A percentile compares a stretch with the other conserved stretches of the same genome.
These are phyloP conservation scores for Mus pahari DNA, from an alignment of 2,113 vertebrate species.

Conservation along the genomic window DNA sequence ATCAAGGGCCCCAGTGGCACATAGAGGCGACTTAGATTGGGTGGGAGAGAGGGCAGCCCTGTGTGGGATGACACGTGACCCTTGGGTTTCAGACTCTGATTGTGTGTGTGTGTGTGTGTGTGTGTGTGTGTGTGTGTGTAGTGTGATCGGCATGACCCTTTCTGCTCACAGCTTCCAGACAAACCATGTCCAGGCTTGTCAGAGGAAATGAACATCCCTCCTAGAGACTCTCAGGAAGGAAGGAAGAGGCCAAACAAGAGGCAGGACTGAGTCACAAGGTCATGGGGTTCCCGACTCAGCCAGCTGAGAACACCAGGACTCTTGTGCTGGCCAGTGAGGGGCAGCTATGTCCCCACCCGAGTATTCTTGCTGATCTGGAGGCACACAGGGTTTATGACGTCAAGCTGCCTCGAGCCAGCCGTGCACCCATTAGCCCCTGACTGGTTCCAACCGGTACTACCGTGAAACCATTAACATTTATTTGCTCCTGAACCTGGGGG, in stretches of 20 bases:
- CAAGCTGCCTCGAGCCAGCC: background rate
- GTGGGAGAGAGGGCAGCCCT: slow-evolving; percentile 53
- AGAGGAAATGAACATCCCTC: background rate
- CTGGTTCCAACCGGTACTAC: rapidly evolving
- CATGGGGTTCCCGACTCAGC: background rate
- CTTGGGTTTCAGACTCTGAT: background rate
- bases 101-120: background rate
- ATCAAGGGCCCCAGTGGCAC: slow-evolving; percentile 31
- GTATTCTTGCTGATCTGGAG: rapidly evolving
- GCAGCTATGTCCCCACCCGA: rapidly evolving
- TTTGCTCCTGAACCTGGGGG: background rate
- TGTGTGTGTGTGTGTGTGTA: background rate
- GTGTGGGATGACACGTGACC: slow-evolving; percentile 30
- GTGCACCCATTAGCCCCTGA: rapidly evolving
- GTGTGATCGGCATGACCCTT: rapidly evolving
- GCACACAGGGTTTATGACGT: background rate
- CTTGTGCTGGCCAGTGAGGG: background rate
- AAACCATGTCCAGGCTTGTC: background rate
- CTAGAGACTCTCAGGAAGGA: background rate
- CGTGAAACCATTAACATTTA: background rate
- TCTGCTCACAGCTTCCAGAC: background rate
- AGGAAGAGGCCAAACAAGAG: background rate
- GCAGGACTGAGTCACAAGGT: background rate
- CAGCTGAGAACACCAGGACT: background rate
- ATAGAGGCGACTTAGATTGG: slow-evolving; percentile 40